Percentiles rank a stretch among this genome's conserved stretches.
Evolutionary conservation across 2,113 vertebrate species (phyloP).

Genomic region (Sphaerodactylus townsendi): DNA sequence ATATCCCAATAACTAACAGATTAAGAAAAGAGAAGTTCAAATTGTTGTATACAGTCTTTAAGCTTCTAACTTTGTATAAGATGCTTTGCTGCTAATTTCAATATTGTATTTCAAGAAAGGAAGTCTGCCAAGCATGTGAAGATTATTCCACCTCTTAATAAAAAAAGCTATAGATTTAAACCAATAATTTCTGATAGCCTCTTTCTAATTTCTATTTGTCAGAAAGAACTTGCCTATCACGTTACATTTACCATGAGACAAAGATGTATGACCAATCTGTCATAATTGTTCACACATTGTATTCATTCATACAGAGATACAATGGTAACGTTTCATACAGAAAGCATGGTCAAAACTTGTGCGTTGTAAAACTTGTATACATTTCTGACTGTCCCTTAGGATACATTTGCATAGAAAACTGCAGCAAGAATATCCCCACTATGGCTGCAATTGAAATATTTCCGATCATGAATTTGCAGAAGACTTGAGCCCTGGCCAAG

Average conservation of each 20-base stretch:
- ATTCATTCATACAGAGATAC: too few relatives aligned
- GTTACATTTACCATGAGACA: neutral
- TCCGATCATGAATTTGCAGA: neutral
- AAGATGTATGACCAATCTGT: neutral
- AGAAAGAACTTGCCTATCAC: neutral
- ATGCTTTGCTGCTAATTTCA: neutral
- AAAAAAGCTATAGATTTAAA: neutral
- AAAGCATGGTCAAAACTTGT: too few relatives aligned
- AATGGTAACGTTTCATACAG: too few relatives aligned
- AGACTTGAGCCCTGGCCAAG: too few relatives aligned
- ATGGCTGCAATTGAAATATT: neutral
- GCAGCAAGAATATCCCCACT: too few relatives aligned
- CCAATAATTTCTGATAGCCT: neutral
- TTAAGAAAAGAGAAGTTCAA: neutral
- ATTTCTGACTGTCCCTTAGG: too few relatives aligned
- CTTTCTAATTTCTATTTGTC: neutral
- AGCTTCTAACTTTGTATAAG: neutral
- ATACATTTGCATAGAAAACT: too few relatives aligned
- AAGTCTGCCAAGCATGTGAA: neutral
- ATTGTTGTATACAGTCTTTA: neutral
- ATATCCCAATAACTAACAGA: neutral
- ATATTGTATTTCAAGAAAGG: neutral
- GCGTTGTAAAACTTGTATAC: too few relatives aligned
- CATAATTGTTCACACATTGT: too few relatives aligned
- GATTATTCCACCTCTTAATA: neutral